These are phyloP conservation scores for Pocillopora damicornis DNA, from an alignment of 64 coral and sea anemone genomes.

Conservation along the genomic window DNA sequence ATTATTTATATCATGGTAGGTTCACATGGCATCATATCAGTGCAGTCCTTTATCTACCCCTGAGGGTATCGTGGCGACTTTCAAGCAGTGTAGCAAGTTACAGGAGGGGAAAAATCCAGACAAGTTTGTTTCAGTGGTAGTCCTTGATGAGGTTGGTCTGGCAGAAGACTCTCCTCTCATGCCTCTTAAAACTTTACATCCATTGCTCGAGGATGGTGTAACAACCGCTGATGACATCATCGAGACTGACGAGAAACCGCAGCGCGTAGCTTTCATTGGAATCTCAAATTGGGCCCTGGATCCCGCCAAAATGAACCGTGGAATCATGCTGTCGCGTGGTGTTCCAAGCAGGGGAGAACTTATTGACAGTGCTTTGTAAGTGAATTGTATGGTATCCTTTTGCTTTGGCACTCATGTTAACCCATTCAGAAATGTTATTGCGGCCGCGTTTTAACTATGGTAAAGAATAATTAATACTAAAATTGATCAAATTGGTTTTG, in stretches of 20 bases:
- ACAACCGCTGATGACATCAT: conserved; percentile 72
- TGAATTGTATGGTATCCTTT: not conserved
- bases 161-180: conserved; percentile 84
- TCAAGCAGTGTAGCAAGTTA: conserved; percentile 56
- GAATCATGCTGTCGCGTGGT: conserved; percentile 73
- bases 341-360: conserved; percentile 57
- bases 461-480: too few species aligned
- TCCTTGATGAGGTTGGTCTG: conserved; percentile 74
- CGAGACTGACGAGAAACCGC: conserved; percentile 40
- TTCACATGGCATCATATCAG: conserved; percentile 66
- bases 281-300: conserved; percentile 84
- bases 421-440: too few species aligned
- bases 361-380: conserved; percentile 66
- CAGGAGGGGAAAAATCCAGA: conserved; percentile 58
- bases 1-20: conserved; percentile 1
- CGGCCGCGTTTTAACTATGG: too few species aligned
- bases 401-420: too few species aligned
- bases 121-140: conserved; percentile 71
- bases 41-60: conserved; percentile 80
- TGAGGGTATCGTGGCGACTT: conserved; percentile 69
- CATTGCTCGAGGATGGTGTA: conserved; percentile 77
- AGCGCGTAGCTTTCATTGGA: conserved; percentile 69
- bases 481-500: too few species aligned
- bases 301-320: conserved; percentile 85
- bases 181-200: conserved; percentile 79